Evolutionary conservation across 2,888 invertebrate species (phyloP), one percentile per base, ranked within the genome.

Genomic region (Drosophila percnosoma): DNA sequence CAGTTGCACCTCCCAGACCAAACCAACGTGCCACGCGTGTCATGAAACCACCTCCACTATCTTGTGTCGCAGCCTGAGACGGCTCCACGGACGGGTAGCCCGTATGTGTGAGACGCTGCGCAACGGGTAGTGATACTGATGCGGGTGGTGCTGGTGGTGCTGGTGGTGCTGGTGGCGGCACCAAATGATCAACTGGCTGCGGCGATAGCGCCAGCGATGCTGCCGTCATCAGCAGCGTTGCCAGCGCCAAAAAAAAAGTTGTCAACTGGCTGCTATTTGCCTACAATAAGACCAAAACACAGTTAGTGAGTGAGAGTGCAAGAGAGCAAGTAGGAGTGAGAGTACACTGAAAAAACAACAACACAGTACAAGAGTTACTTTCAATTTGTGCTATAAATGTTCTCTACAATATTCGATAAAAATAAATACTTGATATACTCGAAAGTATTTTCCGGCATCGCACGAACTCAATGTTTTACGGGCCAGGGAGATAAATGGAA

Each of bases 11-110:
- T 2, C 91, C 91, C 68, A 91, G 86, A 24, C 93, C 93, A 77
- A 93, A 92, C 93, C 93, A 93, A 61, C 92, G 87, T 31, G 93
- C 93, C 65, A 93, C 90, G 57, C 93, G 89, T 63, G 92, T 91
- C 91, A 93, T 92, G 71, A 93, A 91, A 36, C 93, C 92, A 0
- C 65, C 45, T 0, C 75, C 29, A 29, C 21, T 15, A 15, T 42
- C n/a, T 2, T 40, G 42, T 5, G n/a, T n/a, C 27, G 29, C 7
- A 13, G 55, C 27, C n/a, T 29, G 4, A 27, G 38, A 68, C 29
- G 40, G 70, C 0, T 66, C 54, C 2, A 68, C 33, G 33, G 66
- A 71, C 10, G 78, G 24, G 53, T 68, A 80, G 40, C 78, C 73
- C 1, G 78, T 65, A 38, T 75, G 78, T 8, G 64, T 80, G 15